Evolutionary conservation across 2,797 vertebrate species (phyloP), one percentile per base, ranked within the genome.

Genomic region (Staurois parvus): DNA sequence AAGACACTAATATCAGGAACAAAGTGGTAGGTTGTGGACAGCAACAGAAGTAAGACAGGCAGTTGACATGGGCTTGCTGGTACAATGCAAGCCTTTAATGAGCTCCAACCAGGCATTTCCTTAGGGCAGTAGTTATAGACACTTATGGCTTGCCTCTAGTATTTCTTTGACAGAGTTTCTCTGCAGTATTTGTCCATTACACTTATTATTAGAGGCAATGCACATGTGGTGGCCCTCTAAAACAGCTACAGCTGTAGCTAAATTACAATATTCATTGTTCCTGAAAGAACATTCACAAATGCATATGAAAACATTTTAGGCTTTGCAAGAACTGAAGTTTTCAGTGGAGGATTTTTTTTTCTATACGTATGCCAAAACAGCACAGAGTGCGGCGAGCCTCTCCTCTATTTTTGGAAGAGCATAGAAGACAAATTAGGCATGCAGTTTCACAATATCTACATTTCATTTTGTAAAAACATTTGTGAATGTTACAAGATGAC

Each of bases 401-500:
- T 67, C n/a, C 40, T 42, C 24, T 26, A 24, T 17, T 24, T 40
- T 4, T 59, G 21, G 52, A 13, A 29, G 64, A 66, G n/a, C 15
- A 66, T 32, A 76, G 56, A 13, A 76, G 42, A 21, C 45, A 70
- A 69, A 69, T 15, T 21, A 72, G 68, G 69, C 67, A 59, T 29
- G 29, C 52, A 69, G 15, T 59, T 62, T 32, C 13, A 21, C n/a
- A 34, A 72, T 29, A 52, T 81, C 48, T 34, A 26, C 68, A 69
- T 52, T 73, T 26, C 13, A n/a, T 5, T 4, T 8, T 21, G 29
- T 26, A n/a, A 80, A 59, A 62, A 37, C 56, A 42, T 81, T 62
- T 81, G 79, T 72, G 79, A 81, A 81, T 56, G 69, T 64, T 81
- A 81, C 52, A 62, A 81, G 79, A 72, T 72, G 24, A 19, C 24